Evolutionary conservation across 2,888 invertebrate genomes (phyloP), one percentile per base, ranked within the genome.

Genomic region (Orchesellides sinensis): DNA sequence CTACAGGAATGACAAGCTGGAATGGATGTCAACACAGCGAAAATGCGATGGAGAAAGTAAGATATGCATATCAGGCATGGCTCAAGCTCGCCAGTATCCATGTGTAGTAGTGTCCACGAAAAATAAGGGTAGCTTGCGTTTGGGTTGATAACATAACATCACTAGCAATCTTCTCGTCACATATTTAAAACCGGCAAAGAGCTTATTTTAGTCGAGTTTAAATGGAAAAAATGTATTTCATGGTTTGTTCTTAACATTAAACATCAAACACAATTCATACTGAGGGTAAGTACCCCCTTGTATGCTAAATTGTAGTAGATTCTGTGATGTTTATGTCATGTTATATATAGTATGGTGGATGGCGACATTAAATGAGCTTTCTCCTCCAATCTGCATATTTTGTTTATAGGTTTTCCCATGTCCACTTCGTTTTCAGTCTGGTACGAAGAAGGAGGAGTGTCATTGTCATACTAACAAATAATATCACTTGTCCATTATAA

Each of bases 291-390:
- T 73, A 61, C 10, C 5, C 32, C 47, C 45, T 73, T 40, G 49
- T 68, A 75, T 75, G 75, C 54, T 78, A 78, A 78, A 78, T 78
- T 78, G 61, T 65, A 78, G 68, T 78, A 78, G 69, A 69, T 78
- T 78, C 68, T 61, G 61, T 68, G 68, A 68, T 78, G 78, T 78
- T 78, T 78, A 78, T 78, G 78, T 59, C 78, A 78, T 52, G 61
- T 78, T 69, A 49, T 78, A 52, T 78, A 59, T n/a, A n/a, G n/a
- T n/a, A n/a, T 69, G 63, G 52, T 52, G 52, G 78, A 78, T 25
- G 54, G 54, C 25, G 54, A 19, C 54, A 54, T 25, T 25, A 72
- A 49, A 63, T 73, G 63, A 74, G 74, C 45, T 47, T 49, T 23
- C 17, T 47, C 68, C 52, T 29, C 14, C 54, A 23, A 23, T 8